These are phyloP conservation scores for Gorsachius goisagi DNA, from an alignment of 2,113 vertebrate genomes.

Conservation along the genomic window DNA sequence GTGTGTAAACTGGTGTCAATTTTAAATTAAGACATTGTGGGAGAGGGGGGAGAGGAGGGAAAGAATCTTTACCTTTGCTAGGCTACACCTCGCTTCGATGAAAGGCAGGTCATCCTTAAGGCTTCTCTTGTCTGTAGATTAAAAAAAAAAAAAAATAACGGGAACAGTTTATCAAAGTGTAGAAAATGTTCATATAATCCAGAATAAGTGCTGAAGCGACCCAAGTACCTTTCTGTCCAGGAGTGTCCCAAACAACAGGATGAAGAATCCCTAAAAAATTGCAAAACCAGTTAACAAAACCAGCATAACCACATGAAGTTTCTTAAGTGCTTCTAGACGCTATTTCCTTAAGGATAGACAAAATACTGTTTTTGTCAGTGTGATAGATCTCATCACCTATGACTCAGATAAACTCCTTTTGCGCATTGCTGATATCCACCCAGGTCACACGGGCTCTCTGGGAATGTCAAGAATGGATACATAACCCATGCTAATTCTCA, in stretches of 20 bases:
- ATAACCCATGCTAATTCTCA: background rate
- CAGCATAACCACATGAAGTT: background rate
- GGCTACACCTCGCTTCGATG: slow-evolving; percentile 14
- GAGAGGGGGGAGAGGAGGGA: no score
- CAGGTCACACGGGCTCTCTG: rapidly evolving
- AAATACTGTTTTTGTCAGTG: background rate
- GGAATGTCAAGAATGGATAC: background rate
- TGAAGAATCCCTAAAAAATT: slow-evolving; percentile 73
- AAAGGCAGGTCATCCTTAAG: slow-evolving; percentile 60
- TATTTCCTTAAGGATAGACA: background rate
- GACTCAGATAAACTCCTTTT: background rate
- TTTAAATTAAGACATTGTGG: background rate
- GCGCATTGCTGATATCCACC: background rate
- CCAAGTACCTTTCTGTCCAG: slow-evolving; percentile 76
- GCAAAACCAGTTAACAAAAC: background rate
- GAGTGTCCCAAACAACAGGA: slow-evolving; percentile 75
- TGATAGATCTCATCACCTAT: background rate
- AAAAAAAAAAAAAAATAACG: background rate
- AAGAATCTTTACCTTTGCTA: slow-evolving; percentile 54
- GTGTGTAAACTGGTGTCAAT: background rate
- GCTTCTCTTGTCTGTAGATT: slow-evolving; percentile 72
- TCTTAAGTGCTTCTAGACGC: background rate
- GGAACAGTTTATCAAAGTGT: background rate
- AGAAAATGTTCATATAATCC: background rate
- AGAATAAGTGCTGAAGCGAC: background rate